phyloP scores from a whole-genome alignment of 2,888 invertebrate species.

The Trypoxylon attenuatum region DNA sequence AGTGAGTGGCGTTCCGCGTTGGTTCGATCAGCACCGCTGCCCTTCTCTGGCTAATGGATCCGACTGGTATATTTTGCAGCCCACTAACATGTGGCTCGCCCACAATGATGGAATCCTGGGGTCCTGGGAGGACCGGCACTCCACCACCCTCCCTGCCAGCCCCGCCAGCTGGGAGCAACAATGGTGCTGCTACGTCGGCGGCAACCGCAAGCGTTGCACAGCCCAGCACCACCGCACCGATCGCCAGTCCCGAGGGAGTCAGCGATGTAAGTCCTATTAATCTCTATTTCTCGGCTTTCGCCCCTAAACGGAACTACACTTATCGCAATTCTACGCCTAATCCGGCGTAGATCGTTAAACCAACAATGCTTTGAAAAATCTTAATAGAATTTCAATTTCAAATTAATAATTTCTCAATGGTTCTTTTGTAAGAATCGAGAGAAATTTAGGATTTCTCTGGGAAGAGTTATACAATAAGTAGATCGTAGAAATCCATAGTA shows the following conservation, averaged over 20 bases:
- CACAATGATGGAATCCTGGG: conserved; percentile 76
- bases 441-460: too few relatives aligned
- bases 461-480: too few relatives aligned
- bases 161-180: conserved; percentile 59
- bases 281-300: too few relatives aligned
- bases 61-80: conserved; percentile 61
- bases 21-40: background rate
- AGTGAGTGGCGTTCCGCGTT: too few relatives aligned
- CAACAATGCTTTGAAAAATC: too few relatives aligned
- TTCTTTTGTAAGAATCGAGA: too few relatives aligned
- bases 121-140: conserved; percentile 65
- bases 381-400: too few relatives aligned
- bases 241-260: conserved; percentile 75
- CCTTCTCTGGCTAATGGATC: conserved; percentile 24
- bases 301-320: too few relatives aligned
- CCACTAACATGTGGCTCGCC: conserved; percentile 77
- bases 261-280: conserved; percentile 66
- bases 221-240: conserved; percentile 70
- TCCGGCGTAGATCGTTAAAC: too few relatives aligned
- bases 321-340: too few relatives aligned
- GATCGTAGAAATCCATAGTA: background rate
- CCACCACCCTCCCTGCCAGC: conserved; percentile 64
- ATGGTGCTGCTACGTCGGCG: conserved; percentile 60
- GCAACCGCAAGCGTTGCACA: conserved; percentile 55
- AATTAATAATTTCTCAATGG: too few relatives aligned